Evolutionary conservation across 1,140 invertebrate species (phyloP).

Genomic region (Linepithema humile): DNA sequence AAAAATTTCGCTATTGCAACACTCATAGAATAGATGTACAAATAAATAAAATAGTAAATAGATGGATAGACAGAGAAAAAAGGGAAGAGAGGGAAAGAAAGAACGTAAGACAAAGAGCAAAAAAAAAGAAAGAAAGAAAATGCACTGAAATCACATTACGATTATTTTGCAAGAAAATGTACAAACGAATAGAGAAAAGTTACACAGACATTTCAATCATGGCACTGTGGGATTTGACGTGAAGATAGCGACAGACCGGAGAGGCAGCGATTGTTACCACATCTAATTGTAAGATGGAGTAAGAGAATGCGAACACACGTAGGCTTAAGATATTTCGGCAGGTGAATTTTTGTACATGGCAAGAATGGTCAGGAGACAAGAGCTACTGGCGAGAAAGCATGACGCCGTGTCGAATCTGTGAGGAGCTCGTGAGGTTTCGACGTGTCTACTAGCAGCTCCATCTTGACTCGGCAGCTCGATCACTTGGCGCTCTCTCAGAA

Average conservation of each 20-base stretch:
- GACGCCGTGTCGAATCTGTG: no score
- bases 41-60: background rate
- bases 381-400: no score
- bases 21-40: background rate
- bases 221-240: background rate
- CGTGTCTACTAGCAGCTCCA: slow-evolving; percentile 71
- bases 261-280: no score
- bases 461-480: slow-evolving; percentile 59
- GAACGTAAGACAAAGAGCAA: background rate
- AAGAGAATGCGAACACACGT: no score
- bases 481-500: slow-evolving; percentile 44
- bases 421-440: slow-evolving; percentile 57
- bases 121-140: background rate
- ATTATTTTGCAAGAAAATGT: background rate
- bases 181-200: background rate
- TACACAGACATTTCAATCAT: background rate
- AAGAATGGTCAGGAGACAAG: background rate
- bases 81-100: background rate
- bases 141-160: background rate
- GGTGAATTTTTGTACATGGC: no score
- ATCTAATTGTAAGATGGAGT: no score
- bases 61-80: background rate
- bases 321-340: no score
- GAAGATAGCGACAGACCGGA: slow-evolving; percentile 8
- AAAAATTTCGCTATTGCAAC: background rate